Percentiles rank a stretch among this genome's conserved stretches.
Conservation (phyloP, 2,888 invertebrate species). For the Spodoptera picta region DNA sequence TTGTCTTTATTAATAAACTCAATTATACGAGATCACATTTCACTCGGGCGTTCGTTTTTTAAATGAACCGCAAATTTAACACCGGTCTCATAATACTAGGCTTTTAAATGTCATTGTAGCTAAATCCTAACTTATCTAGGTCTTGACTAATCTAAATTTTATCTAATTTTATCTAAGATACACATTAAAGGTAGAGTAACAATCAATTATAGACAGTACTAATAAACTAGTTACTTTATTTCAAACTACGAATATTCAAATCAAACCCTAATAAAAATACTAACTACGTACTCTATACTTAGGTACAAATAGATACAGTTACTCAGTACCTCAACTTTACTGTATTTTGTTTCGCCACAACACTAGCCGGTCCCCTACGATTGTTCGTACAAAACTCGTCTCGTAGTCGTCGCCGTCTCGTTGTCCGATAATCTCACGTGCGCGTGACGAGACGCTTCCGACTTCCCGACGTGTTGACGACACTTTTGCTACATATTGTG, state of each 20-base stretch:
- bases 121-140: too few relatives aligned
- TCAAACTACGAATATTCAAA: background rate
- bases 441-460: conserved; percentile 64
- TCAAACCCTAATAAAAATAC: background rate
- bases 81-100: background rate
- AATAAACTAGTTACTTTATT: too few relatives aligned
- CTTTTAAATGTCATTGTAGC: too few relatives aligned
- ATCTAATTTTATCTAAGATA: too few relatives aligned
- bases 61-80: background rate
- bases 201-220: too few relatives aligned
- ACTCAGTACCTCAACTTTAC: conserved; percentile 39
- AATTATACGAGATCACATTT: conserved; percentile 37
- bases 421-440: conserved; percentile 63
- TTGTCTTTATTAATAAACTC: conserved; percentile 41
- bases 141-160: too few relatives aligned
- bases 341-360: conserved; percentile 30
- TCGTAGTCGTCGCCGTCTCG: conserved; percentile 51
- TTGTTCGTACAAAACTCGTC: conserved; percentile 57
- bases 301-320: conserved; percentile 12
- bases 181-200: too few relatives aligned
- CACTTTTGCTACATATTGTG: conserved; percentile 61
- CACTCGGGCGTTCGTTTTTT: background rate
- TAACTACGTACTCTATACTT: background rate
- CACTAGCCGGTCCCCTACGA: conserved; percentile 36
- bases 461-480: conserved; percentile 65